Percentiles rank a stretch among this genome's conserved stretches.
Conservation (phyloP, 2,113 vertebrate genomes). For the Actenoides lindsayi region DNA sequence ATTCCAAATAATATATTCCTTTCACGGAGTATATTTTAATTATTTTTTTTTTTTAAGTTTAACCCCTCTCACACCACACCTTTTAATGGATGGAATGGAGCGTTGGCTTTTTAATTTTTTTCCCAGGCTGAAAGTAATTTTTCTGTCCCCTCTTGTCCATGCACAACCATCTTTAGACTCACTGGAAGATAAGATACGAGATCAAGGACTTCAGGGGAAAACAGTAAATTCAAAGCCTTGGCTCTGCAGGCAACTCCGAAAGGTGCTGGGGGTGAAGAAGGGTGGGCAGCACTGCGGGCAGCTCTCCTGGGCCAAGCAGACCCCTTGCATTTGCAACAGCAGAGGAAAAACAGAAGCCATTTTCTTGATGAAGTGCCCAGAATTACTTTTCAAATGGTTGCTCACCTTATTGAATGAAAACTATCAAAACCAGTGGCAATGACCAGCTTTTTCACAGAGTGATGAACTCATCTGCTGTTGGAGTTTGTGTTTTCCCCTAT, state of each 20-base stretch:
- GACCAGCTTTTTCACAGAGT: rapidly evolving
- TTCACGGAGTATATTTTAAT: background rate
- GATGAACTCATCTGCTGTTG: rapidly evolving
- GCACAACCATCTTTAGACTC: background rate
- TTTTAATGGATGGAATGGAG: background rate
- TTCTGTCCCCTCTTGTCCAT: background rate
- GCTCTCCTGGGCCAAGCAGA: background rate
- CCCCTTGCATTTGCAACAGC: background rate
- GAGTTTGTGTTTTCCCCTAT: background rate
- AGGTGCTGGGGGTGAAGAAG: rapidly evolving
- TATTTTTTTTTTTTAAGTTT: background rate
- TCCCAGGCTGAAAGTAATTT: background rate
- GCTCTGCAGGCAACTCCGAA: rapidly evolving
- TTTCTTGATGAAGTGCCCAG: rapidly evolving
- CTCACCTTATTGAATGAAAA: background rate
- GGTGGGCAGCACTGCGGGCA: background rate
- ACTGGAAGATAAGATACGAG: rapidly evolving
- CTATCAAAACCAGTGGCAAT: background rate
- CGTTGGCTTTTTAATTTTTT: background rate
- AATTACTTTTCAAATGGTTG: background rate
- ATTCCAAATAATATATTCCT: background rate
- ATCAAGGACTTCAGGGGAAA: background rate
- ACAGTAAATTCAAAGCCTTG: background rate
- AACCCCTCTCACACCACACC: rapidly evolving
- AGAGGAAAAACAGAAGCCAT: background rate